phyloP scores from a whole-genome alignment of 2,888 invertebrate genomes.

The Philhelius pedissequus region DNA sequence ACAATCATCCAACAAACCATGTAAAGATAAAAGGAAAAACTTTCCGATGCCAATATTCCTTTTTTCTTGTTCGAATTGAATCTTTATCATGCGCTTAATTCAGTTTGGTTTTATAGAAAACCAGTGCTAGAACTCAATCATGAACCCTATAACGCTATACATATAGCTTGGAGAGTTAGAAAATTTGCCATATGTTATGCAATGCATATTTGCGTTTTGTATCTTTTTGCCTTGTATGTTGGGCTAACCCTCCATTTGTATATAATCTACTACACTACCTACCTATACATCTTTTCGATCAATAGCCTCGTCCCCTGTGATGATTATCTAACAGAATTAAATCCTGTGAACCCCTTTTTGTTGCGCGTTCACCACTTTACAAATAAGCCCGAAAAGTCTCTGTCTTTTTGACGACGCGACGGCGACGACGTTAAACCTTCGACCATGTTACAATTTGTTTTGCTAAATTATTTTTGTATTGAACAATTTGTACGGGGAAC shows the following conservation, averaged over 20 bases:
- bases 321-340: slow-evolving; percentile 53
- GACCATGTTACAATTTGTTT: slow-evolving; percentile 48
- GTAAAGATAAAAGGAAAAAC: slow-evolving; percentile 27
- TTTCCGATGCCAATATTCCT: neutral
- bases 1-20: slow-evolving; percentile 57
- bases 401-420: slow-evolving; percentile 11
- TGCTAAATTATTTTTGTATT: slow-evolving; percentile 59
- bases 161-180: slow-evolving; percentile 11
- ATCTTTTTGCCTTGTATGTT: slow-evolving; percentile 53
- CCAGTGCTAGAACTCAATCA: neutral
- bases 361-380: neutral
- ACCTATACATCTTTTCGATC: neutral
- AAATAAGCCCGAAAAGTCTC: neutral
- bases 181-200: slow-evolving; percentile 68
- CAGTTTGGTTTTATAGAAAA: neutral
- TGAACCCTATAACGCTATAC: slow-evolving; percentile 18
- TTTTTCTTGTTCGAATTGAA: slow-evolving; percentile 2
- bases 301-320: slow-evolving; percentile 9
- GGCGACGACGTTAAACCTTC: neutral
- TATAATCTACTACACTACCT: neutral
- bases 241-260: slow-evolving; percentile 26
- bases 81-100: slow-evolving; percentile 18
- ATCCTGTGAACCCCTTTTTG: slow-evolving; percentile 45
- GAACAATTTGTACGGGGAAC: slow-evolving; percentile 45
- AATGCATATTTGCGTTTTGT: slow-evolving; percentile 59